Percentiles rank a stretch among this genome's conserved stretches.
Evolutionary conservation across 2,113 vertebrate genomes (phyloP).

Genomic region (Taurulus bubalis): DNA sequence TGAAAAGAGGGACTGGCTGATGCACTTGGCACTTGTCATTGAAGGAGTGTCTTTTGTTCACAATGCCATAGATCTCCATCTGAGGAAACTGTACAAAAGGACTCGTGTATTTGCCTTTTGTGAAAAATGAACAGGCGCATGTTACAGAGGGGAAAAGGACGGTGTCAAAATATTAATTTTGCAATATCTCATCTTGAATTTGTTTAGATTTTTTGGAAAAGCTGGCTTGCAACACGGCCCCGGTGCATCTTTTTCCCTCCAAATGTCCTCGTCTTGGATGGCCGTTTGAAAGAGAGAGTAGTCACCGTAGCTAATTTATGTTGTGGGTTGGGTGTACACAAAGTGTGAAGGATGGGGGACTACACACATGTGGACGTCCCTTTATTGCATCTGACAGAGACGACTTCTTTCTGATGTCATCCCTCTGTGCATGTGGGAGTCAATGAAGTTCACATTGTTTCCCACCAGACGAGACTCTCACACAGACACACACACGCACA

Average conservation of each 20-base stretch:
- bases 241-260: background rate
- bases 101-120: constrained; percentile 72
- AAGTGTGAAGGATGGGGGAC: constrained; percentile 65
- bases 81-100: constrained; percentile 72
- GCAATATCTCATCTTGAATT: constrained; percentile 45
- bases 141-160: constrained; percentile 15
- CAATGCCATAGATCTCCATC: constrained; percentile 80
- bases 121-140: constrained; percentile 70
- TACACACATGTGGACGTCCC: constrained; percentile 58
- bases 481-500: background rate
- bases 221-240: constrained; percentile 17
- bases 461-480: constrained; percentile 36
- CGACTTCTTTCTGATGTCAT: constrained; percentile 76
- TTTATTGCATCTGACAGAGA: constrained; percentile 79
- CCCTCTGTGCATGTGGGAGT: constrained; percentile 60
- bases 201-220: constrained; percentile 33
- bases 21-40: constrained; percentile 85
- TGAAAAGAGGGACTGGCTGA: constrained; percentile 82
- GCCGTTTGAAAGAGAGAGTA: constrained; percentile 44
- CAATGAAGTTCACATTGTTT: constrained; percentile 64
- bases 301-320: constrained; percentile 74
- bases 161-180: constrained; percentile 58
- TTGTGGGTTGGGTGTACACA: constrained; percentile 58
- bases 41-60: constrained; percentile 83
- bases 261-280: constrained; percentile 46